Percentiles rank a stretch among this genome's conserved stretches.
phyloP scores from a whole-genome alignment of 2,797 vertebrate genomes.

The Malurus leucopterus region DNA sequence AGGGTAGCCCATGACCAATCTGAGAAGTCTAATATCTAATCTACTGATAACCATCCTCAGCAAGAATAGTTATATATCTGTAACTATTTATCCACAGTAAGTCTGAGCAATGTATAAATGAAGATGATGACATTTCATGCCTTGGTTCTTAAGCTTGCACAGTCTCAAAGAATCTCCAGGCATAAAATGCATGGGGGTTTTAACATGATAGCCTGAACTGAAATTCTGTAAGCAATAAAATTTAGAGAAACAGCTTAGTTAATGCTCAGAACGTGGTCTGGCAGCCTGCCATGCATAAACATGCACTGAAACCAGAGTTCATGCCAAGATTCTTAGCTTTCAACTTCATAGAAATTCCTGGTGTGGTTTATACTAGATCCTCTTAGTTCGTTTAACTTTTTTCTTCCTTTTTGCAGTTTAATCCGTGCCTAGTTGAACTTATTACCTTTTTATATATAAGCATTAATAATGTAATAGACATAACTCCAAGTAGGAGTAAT shows the following conservation, averaged over 20 bases:
- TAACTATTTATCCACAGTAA: neutral
- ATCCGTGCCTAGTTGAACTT: slow-evolving; percentile 27
- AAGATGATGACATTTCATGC: neutral
- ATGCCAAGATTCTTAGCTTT: slow-evolving; percentile 20
- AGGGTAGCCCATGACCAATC: neutral
- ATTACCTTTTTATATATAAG: slow-evolving; percentile 25
- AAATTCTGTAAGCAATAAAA: slow-evolving; percentile 24
- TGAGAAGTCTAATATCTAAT: neutral
- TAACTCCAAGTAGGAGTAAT: slow-evolving; percentile 21
- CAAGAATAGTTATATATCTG: neutral
- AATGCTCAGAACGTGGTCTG: slow-evolving; percentile 36
- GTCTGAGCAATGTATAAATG: neutral
- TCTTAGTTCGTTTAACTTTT: neutral
- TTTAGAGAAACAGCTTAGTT: slow-evolving; percentile 30
- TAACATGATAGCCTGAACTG: neutral
- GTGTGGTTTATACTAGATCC: neutral
- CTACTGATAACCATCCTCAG: neutral
- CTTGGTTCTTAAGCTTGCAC: neutral
- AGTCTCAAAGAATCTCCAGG: neutral
- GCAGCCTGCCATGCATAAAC: slow-evolving; percentile 41
- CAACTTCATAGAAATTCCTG: neutral
- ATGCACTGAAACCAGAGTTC: slow-evolving; percentile 2
- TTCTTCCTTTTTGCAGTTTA: neutral
- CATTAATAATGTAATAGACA: slow-evolving; percentile 38
- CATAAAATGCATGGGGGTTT: neutral